Evolutionary conservation across 2,888 invertebrate genomes (phyloP).

Genomic region (Leucophenga maculata): DNA sequence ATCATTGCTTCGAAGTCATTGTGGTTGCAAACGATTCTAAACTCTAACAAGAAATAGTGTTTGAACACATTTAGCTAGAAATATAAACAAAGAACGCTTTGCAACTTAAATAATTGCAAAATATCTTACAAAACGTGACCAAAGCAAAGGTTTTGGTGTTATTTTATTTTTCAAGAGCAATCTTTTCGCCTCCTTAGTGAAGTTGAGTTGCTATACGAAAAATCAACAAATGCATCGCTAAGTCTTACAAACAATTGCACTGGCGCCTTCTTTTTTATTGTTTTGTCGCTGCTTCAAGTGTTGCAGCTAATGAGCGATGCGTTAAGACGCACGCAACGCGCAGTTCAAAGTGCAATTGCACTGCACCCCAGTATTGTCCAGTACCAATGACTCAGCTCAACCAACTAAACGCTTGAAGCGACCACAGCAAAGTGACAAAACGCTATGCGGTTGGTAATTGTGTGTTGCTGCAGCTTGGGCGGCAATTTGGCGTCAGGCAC

Average conservation of each 20-base stretch:
- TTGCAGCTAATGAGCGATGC: background rate
- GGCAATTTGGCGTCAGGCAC: background rate
- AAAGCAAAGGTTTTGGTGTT: background rate
- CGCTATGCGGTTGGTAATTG: slow-evolving; percentile 5
- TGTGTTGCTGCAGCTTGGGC: background rate
- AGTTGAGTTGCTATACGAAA: too few species aligned
- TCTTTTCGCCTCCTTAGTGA: background rate
- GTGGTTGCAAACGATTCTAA: too few species aligned
- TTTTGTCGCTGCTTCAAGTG: slow-evolving; percentile 9
- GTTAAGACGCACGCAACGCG: slow-evolving; percentile 27
- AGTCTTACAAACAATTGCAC: slow-evolving; percentile 30
- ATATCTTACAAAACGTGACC: slow-evolving; percentile 18
- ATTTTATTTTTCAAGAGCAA: too few species aligned
- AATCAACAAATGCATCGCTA: background rate
- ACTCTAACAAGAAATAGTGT: too few species aligned
- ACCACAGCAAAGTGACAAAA: background rate
- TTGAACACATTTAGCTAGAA: too few species aligned
- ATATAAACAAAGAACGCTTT: too few species aligned
- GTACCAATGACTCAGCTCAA: background rate
- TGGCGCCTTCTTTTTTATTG: slow-evolving; percentile 30
- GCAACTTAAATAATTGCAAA: slow-evolving; percentile 10
- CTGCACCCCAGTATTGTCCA: background rate
- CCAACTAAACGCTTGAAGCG: background rate
- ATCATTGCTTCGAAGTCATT: too few species aligned
- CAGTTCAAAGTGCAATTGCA: slow-evolving; percentile 30